Evolutionary conservation across 2,888 invertebrate species (phyloP), one percentile per base, ranked within the genome.

Genomic region (Tridacna gigas): DNA sequence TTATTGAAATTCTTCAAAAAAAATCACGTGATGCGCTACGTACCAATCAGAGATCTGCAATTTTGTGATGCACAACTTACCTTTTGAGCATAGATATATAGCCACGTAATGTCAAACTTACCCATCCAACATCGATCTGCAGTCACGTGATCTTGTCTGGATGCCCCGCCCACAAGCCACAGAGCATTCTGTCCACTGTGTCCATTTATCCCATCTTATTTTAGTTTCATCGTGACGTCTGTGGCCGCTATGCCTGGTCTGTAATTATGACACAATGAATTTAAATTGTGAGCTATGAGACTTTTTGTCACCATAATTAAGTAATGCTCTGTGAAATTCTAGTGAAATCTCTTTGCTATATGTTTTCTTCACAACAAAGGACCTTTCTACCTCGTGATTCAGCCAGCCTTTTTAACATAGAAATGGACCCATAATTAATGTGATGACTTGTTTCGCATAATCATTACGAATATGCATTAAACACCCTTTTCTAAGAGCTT

Each of bases 121-220:
- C 83, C 83, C 82, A 18, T 81, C 65, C 13, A 61, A 20, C 71
- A 80, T 83, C 22, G 86, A 80, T 18, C 87, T 28, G 71, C 90
- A 90, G 15, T 79, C 48, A 65, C 89, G 84, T 74, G 83, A 74
- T 51, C 90, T 75, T 26, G 77, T 74, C 15, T 81, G 76, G 20
- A 88, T 75, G 47, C 89, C 90, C 1, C 83, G 77, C 7, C 90
- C 89, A 79, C 90, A 90, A 22, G 86, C 83, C 0, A 87, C 87
- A 13, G 87, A 84, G 74, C 90, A 90, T 11, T 80, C 60, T 18
- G 88, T 77, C 90, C 90, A 90, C 7, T 77, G 78, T 12, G 83
- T 75, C 90, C 90, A 90, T 15, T 61, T 66, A 9, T 84, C 81
- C 86, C 89, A 88, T 13, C 86, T 25, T 0, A 47, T 26, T 1